Percentiles rank a stretch among this genome's conserved stretches.
Conservation (phyloP, 2,888 invertebrate genomes). For the Colostygia pectinataria region DNA sequence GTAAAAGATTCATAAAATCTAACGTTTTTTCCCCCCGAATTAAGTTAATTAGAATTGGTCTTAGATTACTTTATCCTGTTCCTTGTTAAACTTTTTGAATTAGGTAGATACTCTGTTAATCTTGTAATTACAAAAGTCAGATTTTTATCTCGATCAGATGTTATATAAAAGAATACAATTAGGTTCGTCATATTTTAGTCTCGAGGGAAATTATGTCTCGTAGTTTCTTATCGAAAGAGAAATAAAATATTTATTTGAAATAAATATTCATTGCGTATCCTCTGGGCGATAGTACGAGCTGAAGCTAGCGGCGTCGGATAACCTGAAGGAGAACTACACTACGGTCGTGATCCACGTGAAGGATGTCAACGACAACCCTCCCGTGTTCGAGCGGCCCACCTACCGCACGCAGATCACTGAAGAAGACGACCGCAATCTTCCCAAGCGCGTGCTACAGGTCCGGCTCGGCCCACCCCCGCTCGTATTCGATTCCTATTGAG, state of each 20-base stretch:
- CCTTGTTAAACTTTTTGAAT: constrained; percentile 51
- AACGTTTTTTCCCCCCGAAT: constrained; percentile 45
- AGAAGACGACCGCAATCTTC: constrained; percentile 96
- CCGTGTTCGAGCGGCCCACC: constrained; percentile 96
- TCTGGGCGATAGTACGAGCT: constrained; percentile 90
- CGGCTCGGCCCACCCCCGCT: constrained; percentile 83
- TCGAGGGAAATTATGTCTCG: constrained; percentile 22
- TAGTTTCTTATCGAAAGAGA: constrained; percentile 23
- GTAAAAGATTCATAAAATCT: constrained; percentile 26
- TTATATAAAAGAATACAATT: constrained; percentile 30
- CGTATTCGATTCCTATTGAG: constrained; percentile 54
- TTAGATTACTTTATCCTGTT: constrained; percentile 48
- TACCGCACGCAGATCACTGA: constrained; percentile 98
- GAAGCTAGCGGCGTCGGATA: constrained; percentile 96
- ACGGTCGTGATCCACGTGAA: constrained; percentile 98
- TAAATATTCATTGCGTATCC: constrained; percentile 29
- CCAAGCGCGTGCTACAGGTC: constrained; percentile 96
- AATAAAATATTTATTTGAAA: constrained; percentile 22
- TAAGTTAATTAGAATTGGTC: constrained; percentile 54
- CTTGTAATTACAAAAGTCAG: constrained; percentile 51
- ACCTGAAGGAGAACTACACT: constrained; percentile 98
- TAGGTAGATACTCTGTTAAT: constrained; percentile 55
- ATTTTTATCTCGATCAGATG: constrained; percentile 40
- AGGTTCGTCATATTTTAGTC: constrained; percentile 22
- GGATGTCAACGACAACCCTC: constrained; percentile 99